Percentiles rank a stretch among this genome's conserved stretches.
These are phyloP conservation scores for Perognathus longimembris DNA, from an alignment of 2,113 vertebrate species.

Conservation along the genomic window DNA sequence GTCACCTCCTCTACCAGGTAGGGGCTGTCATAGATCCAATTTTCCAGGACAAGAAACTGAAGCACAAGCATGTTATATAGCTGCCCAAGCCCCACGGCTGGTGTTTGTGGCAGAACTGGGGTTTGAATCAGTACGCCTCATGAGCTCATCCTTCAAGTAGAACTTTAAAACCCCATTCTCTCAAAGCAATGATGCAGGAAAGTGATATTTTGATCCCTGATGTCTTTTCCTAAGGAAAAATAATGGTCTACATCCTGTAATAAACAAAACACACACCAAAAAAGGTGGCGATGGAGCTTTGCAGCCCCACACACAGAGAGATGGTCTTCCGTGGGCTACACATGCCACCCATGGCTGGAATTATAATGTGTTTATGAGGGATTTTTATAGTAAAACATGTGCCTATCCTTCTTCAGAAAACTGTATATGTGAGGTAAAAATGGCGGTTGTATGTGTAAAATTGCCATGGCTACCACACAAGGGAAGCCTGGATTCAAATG, in stretches of 20 bases:
- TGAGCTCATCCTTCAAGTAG: not conserved
- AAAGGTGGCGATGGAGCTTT: no score
- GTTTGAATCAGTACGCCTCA: no score
- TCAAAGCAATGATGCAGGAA: not conserved
- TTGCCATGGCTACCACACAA: not conserved
- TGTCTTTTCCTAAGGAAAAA: conserved; percentile 11
- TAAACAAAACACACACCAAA: no score
- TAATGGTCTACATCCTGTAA: not conserved
- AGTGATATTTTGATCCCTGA: not conserved
- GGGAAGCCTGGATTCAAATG: not conserved
- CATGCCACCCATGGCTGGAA: not conserved
- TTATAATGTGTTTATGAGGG: not conserved
- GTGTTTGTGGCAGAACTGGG: not conserved
- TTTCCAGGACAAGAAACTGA: not conserved
- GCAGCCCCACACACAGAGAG: not conserved
- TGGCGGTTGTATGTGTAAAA: conserved; percentile 29
- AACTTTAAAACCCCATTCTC: not conserved
- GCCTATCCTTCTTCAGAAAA: not conserved
- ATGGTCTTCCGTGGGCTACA: not conserved
- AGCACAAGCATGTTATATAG: not conserved
- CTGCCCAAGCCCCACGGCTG: not conserved
- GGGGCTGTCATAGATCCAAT: not conserved
- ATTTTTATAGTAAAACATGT: conserved; percentile 28
- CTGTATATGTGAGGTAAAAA: not conserved
- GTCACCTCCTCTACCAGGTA: not conserved